These are phyloP conservation scores for Taphrorychus bicolor DNA, from an alignment of 2,888 invertebrate species.

Conservation along the genomic window DNA sequence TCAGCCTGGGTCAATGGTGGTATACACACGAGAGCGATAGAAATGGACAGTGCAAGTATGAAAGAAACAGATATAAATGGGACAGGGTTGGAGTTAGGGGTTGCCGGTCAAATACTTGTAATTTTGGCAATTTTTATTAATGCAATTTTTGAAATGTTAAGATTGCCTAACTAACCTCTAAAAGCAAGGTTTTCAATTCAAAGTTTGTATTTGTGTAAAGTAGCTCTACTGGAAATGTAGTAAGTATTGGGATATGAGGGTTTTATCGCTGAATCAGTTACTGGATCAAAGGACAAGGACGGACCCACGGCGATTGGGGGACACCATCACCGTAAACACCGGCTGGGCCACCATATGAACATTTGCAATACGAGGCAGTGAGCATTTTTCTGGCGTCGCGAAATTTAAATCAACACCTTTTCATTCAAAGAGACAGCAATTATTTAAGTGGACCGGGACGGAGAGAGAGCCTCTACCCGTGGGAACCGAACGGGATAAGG, in stretches of 20 bases:
- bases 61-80: conserved; percentile 4
- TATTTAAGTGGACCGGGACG: conserved; percentile 38
- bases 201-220: no score
- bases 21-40: conserved; percentile 8
- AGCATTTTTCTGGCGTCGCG: conserved; percentile 48
- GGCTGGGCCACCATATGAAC: conserved; percentile 43
- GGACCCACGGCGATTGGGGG: conserved; percentile 9
- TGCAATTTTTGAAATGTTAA: not conserved
- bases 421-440: conserved; percentile 43
- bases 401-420: conserved; percentile 53
- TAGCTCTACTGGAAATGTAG: no score
- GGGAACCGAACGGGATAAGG: conserved; percentile 40
- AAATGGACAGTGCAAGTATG: not conserved
- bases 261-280: conserved; percentile 6
- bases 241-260: no score
- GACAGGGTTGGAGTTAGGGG: conserved; percentile 8
- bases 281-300: conserved; percentile 36
- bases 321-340: conserved; percentile 37
- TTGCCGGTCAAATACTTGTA: not conserved
- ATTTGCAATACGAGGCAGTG: conserved; percentile 49
- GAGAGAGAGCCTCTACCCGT: conserved; percentile 35
- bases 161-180: no score
- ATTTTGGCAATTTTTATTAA: not conserved
- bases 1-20: conserved; percentile 8
- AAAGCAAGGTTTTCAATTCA: no score